Evolutionary conservation across 2,888 invertebrate species (phyloP).

Genomic region (Villa cingulata): DNA sequence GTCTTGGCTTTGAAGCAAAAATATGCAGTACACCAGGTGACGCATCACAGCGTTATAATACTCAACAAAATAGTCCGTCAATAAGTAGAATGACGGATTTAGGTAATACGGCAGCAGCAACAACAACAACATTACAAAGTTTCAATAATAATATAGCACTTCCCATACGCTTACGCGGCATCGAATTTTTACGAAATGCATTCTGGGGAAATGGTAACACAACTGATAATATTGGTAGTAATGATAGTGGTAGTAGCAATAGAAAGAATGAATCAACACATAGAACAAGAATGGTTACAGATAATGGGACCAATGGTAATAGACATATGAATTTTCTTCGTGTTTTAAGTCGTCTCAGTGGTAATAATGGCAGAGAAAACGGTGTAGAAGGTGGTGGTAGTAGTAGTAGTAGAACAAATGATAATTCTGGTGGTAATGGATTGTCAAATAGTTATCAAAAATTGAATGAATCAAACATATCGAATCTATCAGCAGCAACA

Average conservation of each 20-base stretch:
- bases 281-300: too few relatives aligned
- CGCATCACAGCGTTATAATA: constrained; percentile 20
- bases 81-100: constrained; percentile 7
- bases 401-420: too few relatives aligned
- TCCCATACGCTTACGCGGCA: constrained; percentile 19
- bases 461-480: constrained; percentile 4
- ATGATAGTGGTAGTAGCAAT: constrained; percentile 3
- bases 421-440: neutral
- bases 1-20: constrained; percentile 28
- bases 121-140: constrained; percentile 11
- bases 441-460: constrained; percentile 6
- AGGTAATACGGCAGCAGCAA: constrained; percentile 3
- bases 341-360: too few relatives aligned
- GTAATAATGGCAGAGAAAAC: too few relatives aligned
- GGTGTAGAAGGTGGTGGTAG: constrained; percentile 3
- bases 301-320: too few relatives aligned
- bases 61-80: constrained; percentile 16
- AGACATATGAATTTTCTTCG: too few relatives aligned
- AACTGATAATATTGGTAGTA: constrained; percentile 5
- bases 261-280: neutral
- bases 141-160: constrained; percentile 21
- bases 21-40: constrained; percentile 30
- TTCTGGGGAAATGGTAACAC: constrained; percentile 19
- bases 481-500: neutral
- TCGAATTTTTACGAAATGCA: constrained; percentile 21